Evolutionary conservation across 2,797 vertebrate species (phyloP).

Genomic region (Lacerta viridis): DNA sequence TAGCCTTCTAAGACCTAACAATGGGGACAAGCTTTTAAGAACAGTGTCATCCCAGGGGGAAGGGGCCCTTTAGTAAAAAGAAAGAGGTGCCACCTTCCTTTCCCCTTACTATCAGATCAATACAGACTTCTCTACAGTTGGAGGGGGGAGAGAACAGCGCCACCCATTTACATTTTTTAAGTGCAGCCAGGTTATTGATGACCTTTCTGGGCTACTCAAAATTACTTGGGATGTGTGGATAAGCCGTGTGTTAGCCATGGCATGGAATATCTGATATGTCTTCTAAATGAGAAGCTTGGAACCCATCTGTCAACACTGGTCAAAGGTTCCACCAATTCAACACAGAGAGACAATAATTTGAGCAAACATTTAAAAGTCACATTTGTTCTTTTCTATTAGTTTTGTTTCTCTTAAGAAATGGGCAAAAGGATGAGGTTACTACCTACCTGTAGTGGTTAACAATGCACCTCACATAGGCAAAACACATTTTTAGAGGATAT

Average conservation of each 20-base stretch:
- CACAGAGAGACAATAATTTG: not conserved
- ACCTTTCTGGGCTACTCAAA: too few relatives aligned
- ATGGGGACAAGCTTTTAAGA: too few relatives aligned
- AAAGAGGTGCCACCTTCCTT: too few relatives aligned
- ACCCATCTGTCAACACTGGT: not conserved
- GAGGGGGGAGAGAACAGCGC: too few relatives aligned
- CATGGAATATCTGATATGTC: not conserved
- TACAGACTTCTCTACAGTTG: too few relatives aligned
- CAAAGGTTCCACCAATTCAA: not conserved
- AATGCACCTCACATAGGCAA: not conserved
- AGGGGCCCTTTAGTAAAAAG: too few relatives aligned
- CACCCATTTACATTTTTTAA: too few relatives aligned
- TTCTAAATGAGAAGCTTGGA: conserved; percentile 2
- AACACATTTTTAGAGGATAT: not conserved
- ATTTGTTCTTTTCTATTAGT: not conserved
- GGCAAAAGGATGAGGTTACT: not conserved
- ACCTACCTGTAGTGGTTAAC: not conserved
- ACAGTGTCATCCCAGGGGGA: too few relatives aligned
- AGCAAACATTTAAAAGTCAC: not conserved
- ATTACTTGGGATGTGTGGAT: too few relatives aligned
- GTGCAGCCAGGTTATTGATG: too few relatives aligned
- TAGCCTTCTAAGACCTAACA: too few relatives aligned
- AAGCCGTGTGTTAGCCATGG: not conserved
- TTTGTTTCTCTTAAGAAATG: not conserved
- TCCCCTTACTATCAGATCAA: too few relatives aligned